phyloP scores from a whole-genome alignment of 2,113 vertebrate species.

The Chionomys nivalis region DNA sequence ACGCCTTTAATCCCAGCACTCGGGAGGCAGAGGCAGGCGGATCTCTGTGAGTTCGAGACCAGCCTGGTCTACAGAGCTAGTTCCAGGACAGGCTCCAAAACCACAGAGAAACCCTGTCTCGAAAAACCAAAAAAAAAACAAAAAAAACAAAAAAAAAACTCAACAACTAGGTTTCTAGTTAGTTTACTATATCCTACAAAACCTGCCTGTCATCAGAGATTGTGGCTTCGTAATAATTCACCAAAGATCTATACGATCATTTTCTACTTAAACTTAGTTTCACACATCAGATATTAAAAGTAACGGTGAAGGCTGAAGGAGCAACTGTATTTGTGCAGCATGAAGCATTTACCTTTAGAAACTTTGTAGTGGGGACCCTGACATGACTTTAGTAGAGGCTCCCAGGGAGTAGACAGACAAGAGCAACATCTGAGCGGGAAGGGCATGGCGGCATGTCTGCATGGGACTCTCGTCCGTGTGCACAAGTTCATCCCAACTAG shows the following conservation, averaged over 20 bases:
- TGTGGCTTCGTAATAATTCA: slow-evolving; percentile 1
- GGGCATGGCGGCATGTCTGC: not conserved
- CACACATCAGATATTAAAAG: slow-evolving; percentile 29
- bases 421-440: not conserved
- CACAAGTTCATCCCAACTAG: not conserved
- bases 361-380: not conserved
- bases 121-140: too few species aligned
- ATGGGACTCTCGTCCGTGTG: not conserved
- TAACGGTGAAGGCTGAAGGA: not conserved
- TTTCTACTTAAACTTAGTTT: slow-evolving; percentile 13
- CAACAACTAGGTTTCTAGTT: not conserved
- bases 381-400: not conserved
- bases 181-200: not conserved
- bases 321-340: not conserved
- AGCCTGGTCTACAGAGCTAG: too few species aligned
- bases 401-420: not conserved
- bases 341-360: not conserved
- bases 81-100: too few species aligned
- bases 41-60: too few species aligned
- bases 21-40: too few species aligned
- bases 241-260: not conserved
- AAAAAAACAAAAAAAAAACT: too few species aligned
- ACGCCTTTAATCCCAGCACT: too few species aligned
- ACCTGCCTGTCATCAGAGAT: not conserved
- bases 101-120: too few species aligned